Evolutionary conservation across 2,113 vertebrate genomes (phyloP).

Genomic region (Phylloscopus trochiloides): DNA sequence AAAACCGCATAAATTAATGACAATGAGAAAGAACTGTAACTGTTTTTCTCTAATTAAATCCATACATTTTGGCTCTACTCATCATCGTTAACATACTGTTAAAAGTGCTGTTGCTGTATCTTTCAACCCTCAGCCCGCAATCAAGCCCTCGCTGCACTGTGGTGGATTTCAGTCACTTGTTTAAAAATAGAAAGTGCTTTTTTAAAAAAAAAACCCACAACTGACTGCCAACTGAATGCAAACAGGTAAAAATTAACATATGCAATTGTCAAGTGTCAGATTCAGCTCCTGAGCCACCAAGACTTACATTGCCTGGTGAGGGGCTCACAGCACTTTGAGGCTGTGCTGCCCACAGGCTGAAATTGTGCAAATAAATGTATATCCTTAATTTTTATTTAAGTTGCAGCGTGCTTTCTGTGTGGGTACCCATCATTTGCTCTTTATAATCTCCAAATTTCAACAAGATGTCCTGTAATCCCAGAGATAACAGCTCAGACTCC

Average conservation of each 20-base stretch:
- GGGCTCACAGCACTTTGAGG: background rate
- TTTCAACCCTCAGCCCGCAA: background rate
- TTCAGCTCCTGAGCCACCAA: background rate
- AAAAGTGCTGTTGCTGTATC: background rate
- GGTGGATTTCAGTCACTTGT: conserved; percentile 16
- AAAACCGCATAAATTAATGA: background rate
- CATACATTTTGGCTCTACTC: conserved; percentile 12
- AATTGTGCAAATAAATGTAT: background rate
- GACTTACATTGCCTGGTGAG: background rate
- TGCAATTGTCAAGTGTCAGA: background rate
- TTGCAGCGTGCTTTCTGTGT: background rate
- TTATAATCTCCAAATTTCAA: background rate
- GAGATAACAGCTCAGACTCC: background rate
- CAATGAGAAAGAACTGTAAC: background rate
- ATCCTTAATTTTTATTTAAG: background rate
- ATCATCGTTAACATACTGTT: conserved; percentile 22
- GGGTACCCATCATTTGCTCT: accelerated
- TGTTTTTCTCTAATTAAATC: conserved; percentile 27
- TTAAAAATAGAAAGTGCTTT: conserved; percentile 21
- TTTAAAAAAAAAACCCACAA: background rate
- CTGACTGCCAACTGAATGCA: background rate
- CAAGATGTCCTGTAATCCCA: background rate
- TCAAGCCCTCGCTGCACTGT: background rate
- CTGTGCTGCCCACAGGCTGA: background rate
- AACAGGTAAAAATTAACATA: conserved; percentile 35